Conservation (phyloP, 2,888 invertebrate species). For the Microctonus brassicae region DNA sequence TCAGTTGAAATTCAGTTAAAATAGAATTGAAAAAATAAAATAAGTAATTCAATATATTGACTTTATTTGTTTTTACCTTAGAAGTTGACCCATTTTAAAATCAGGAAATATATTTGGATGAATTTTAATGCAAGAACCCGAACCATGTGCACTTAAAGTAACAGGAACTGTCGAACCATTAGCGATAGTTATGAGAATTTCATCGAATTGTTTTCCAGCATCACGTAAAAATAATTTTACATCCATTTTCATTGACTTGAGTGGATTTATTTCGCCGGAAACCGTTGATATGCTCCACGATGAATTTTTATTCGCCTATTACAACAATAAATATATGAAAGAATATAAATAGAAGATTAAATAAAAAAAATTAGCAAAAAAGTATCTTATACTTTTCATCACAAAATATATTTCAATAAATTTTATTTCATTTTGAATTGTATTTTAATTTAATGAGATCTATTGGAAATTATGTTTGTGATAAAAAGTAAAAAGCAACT, state of each 20-base stretch:
- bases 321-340: neutral
- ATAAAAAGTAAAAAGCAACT: too few species aligned
- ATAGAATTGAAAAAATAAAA: neutral
- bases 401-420: too few species aligned
- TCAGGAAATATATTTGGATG: conserved; percentile 74
- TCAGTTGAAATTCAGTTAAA: neutral
- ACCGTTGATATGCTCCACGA: conserved; percentile 55
- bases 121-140: conserved; percentile 77
- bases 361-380: neutral
- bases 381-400: too few species aligned
- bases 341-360: neutral
- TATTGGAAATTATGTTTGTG: too few species aligned
- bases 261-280: conserved; percentile 58
- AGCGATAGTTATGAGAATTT: conserved; percentile 59
- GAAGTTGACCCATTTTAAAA: conserved; percentile 75
- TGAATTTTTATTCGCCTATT: conserved; percentile 47
- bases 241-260: conserved; percentile 55
- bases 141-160: conserved; percentile 74
- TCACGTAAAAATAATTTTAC: conserved; percentile 64
- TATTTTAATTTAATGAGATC: too few species aligned
- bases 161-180: conserved; percentile 69
- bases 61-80: conserved; percentile 72
- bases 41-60: neutral
- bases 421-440: too few species aligned
- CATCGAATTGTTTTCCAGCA: conserved; percentile 62